Evolutionary conservation across 2,113 vertebrate species (phyloP).

Genomic region (Loxodonta africana): DNA sequence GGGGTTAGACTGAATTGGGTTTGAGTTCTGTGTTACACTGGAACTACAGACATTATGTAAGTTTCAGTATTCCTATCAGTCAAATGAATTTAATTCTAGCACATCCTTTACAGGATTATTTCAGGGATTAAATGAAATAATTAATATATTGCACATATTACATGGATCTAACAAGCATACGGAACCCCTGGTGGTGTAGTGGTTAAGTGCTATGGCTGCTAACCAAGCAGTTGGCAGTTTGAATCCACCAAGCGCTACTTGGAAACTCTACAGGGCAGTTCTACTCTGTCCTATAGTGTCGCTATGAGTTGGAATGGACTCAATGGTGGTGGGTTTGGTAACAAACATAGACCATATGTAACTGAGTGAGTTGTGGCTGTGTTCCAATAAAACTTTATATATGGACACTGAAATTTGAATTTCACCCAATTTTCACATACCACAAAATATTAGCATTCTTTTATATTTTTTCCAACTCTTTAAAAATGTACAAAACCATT

Average conservation of each 20-base stretch:
- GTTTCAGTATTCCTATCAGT: background rate
- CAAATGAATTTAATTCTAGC: background rate
- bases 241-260: too few relatives aligned
- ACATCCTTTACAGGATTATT: background rate
- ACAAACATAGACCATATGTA: background rate
- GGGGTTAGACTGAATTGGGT: background rate
- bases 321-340: too few relatives aligned
- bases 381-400: background rate
- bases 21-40: background rate
- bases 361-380: background rate
- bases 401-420: conserved; percentile 15
- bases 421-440: conserved; percentile 1
- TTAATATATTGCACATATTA: background rate
- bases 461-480: background rate
- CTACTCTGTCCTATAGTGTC: too few relatives aligned
- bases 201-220: too few relatives aligned
- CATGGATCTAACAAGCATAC: background rate
- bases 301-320: too few relatives aligned
- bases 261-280: too few relatives aligned
- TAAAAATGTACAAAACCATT: background rate
- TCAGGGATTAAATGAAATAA: conserved; percentile 25
- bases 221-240: too few relatives aligned
- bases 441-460: background rate
- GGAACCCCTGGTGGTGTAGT: too few relatives aligned
- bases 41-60: background rate